Evolutionary conservation across 2,888 invertebrate genomes (phyloP), one percentile per base, ranked within the genome.

Genomic region (Aphodius sticticus): DNA sequence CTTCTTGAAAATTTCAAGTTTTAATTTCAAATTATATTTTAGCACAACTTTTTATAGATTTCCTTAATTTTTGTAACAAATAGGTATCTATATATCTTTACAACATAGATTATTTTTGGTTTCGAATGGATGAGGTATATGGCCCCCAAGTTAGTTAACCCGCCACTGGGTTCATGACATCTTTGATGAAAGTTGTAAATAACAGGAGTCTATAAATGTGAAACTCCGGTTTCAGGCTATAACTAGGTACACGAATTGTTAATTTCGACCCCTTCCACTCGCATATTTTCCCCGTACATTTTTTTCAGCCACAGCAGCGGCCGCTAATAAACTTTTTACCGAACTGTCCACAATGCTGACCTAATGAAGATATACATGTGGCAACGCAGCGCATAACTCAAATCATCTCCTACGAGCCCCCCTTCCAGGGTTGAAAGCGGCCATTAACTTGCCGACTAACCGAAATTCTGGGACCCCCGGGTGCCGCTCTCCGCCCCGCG

Each of bases 381-480:
- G 82, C 82, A 82, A 81, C 82, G 80, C 75, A 76, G 82, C 78
- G 80, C 79, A 84, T 82, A 82, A 82, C 80, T 82, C 82, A 82
- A 82, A 82, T 83, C 82, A 79, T 83, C 82, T 78, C 80, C 76
- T 80, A 78, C 81, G 81, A n/a, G 53, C 83, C 83, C 82, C 77
- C 83, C 84, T 79, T 81, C 82, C 80, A 79, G 84, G 83, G 84
- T 82, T 83, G 83, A 80, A 84, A 82, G 81, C 84, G 82, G 84
- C 84, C 84, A 84, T 84, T 84, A 83, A 82, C 83, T 82, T 81
- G 76, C 76, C 76, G 53, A 53, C 80, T 76, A 78, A 78, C 79
- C 81, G 79, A 79, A 79, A 79, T 72, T 71, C 77, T 53, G 53
- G 53, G 53, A 53, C 53, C 53, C 53, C 53, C 53, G 53, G 53